A percentile compares a stretch with the other conserved stretches of the same genome.
Evolutionary conservation across 2,888 invertebrate species (phyloP).

Genomic region (Lamellibrachia satsuma): DNA sequence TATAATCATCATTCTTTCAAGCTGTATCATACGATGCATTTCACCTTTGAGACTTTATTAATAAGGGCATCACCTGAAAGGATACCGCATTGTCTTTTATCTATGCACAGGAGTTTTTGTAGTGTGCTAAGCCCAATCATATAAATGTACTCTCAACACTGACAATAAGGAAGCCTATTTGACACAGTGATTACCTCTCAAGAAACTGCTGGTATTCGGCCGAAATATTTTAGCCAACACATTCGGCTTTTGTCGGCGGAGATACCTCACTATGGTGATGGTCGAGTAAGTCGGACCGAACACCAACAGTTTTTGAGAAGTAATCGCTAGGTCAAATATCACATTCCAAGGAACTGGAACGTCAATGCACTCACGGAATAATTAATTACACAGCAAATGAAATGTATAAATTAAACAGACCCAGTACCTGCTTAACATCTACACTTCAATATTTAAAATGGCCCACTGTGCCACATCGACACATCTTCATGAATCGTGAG

Average conservation of each 20-base stretch:
- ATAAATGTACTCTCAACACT: not conserved
- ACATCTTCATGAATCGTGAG: no score
- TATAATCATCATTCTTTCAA: not conserved
- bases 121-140: not conserved
- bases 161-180: not conserved
- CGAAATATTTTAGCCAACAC: no score
- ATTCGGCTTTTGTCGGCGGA: no score
- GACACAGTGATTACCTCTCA: no score
- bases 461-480: not conserved
- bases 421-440: not conserved
- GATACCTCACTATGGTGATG: no score
- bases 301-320: no score
- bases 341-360: no score
- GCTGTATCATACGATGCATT: not conserved
- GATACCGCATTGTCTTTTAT: not conserved
- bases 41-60: not conserved
- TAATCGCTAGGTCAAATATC: no score
- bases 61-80: not conserved
- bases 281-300: no score
- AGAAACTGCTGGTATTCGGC: no score
- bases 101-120: not conserved
- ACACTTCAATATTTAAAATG: not conserved
- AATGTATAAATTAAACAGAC: not conserved
- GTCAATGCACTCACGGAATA: no score
- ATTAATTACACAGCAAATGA: not conserved